Percentiles rank a stretch among this genome's conserved stretches.
Conservation (phyloP, 2,113 vertebrate genomes). For the Brachypteracias leptosomus region DNA sequence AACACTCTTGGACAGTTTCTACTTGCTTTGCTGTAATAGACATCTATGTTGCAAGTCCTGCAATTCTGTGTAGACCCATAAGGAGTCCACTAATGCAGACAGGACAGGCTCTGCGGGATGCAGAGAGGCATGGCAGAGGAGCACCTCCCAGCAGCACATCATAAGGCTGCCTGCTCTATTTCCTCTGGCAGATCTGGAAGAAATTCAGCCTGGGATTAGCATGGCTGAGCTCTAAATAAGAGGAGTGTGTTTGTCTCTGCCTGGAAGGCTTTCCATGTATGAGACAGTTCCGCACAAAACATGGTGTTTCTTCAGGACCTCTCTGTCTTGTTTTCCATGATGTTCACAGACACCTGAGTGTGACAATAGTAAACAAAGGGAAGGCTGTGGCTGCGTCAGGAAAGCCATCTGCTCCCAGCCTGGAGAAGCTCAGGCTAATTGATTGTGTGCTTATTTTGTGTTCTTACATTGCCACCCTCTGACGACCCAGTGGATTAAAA, state of each 20-base stretch:
- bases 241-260: not conserved
- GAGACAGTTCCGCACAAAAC: not conserved
- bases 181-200: not conserved
- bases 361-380: not conserved
- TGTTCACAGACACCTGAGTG: not conserved
- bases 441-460: not conserved
- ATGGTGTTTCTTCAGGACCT: not conserved
- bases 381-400: not conserved
- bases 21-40: not conserved
- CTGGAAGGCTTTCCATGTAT: not conserved
- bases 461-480: constrained; percentile 62
- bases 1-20: not conserved
- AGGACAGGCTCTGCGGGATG: accelerated
- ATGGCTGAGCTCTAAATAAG: not conserved
- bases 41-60: not conserved
- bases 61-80: accelerated
- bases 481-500: constrained; percentile 17
- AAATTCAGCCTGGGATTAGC: not conserved
- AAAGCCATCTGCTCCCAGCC: not conserved
- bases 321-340: not conserved
- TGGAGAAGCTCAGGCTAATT: not conserved
- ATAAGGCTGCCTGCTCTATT: not conserved
- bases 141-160: not conserved
- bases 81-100: accelerated
- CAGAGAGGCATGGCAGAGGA: not conserved